Base-by-base conservation (phyloP, 2,113 vertebrate genomes). In the Hippocampus mohnikei region DNA sequence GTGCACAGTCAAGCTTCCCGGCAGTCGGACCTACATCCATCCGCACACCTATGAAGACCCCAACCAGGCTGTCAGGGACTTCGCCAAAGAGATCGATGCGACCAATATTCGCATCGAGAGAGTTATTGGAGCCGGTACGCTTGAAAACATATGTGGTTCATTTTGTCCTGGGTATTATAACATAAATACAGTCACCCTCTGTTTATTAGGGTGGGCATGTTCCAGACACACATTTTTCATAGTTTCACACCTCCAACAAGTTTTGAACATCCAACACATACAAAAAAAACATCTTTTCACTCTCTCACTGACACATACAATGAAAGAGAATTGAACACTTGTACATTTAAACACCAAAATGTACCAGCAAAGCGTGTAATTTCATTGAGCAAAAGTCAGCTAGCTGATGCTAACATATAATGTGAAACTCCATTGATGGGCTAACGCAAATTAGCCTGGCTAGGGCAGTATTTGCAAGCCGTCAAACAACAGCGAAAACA, bases 11-110 rank as follows among this genome's bases (percentile, higher is more conserved):
- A 93, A 93, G 79, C 89, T 94, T 71, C 93, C 93, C 20, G 93
- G 92, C 78, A 93, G 91, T 82, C 84, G 90, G 82, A 93, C 90
- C 15, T 94, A 94, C 74, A 90, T 94, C 73, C 92, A 94, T 74
- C 93, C 93, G 62, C 93, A 94, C 84, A 94, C 93, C 53, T 94
- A 94, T 13, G 93, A 94, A 76, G 93, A 94, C 76, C 93, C 93
- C 25, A 94, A 93, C 87, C 92, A 94, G 81, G 93, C 93, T 46
- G 84, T 94, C 72, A 87, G 92, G 41, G 93, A 94, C 80, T 94
- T 94, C 64, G 93, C 93, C 78, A 93, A 94, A 86, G 93, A 94
- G 90, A 94, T 94, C 33, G 93, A 94, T 40, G 93, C 92, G 65
- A 92, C 92, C 78, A 91, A 87, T 84, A 94, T 94, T 69, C 90